phyloP scores from a whole-genome alignment of 2,113 vertebrate genomes.

The Rhinogobius similis region DNA sequence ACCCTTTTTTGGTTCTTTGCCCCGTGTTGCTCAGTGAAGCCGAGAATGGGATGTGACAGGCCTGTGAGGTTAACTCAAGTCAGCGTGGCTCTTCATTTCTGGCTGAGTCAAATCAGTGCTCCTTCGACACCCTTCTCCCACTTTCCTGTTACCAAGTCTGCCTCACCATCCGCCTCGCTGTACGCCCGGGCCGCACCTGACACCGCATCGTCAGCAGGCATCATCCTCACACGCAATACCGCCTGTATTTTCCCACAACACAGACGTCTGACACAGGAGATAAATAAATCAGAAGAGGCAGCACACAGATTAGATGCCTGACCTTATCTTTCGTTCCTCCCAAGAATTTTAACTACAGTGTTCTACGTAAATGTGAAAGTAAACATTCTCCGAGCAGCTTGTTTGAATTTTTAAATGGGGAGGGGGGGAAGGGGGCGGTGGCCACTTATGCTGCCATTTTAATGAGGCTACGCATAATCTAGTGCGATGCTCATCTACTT shows the following conservation, averaged over 20 bases:
- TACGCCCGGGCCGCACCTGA: constrained; percentile 48
- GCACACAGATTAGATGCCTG: constrained; percentile 32
- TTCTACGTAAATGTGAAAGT: constrained; percentile 44
- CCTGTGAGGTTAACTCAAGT: constrained; percentile 73
- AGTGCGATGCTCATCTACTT: constrained; percentile 42
- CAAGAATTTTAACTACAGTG: constrained; percentile 30
- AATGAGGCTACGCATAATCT: constrained; percentile 51
- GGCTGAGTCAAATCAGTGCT: constrained; percentile 58
- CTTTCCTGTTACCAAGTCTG: constrained; percentile 20
- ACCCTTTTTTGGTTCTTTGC: constrained; percentile 52
- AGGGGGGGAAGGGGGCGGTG: background rate
- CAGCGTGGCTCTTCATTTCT: constrained; percentile 55
- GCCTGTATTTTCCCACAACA: constrained; percentile 31
- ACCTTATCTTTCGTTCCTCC: constrained; percentile 36
- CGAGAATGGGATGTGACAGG: constrained; percentile 76
- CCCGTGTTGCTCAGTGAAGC: constrained; percentile 72
- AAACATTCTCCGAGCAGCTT: constrained; percentile 40
- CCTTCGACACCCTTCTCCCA: constrained; percentile 28
- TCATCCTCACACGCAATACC: constrained; percentile 11
- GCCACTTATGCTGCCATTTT: constrained; percentile 50
- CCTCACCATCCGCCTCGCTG: constrained; percentile 30
- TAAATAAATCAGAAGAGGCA: constrained; percentile 13
- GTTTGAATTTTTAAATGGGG: constrained; percentile 35
- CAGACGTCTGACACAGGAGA: constrained; percentile 26
- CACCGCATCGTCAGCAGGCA: constrained; percentile 30